Conservation (phyloP, 2,797 vertebrate species). For the Pyrocephalus nanus region DNA sequence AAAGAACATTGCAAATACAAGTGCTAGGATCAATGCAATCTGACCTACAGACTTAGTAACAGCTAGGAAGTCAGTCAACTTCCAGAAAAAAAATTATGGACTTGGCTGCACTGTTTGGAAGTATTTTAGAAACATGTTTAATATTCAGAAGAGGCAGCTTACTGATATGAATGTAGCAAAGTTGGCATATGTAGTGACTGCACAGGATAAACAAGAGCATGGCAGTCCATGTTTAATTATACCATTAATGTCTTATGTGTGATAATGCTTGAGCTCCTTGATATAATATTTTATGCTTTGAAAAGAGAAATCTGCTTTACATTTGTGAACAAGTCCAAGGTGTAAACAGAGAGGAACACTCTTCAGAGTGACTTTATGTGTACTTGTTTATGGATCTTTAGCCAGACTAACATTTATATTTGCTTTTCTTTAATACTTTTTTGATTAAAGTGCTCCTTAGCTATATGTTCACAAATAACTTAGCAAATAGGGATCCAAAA, state of each 20-base stretch:
- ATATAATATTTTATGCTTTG: not conserved
- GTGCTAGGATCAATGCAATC: not conserved
- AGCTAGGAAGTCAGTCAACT: not conserved
- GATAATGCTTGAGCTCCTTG: not conserved
- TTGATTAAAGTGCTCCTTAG: not conserved
- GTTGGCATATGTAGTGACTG: not conserved
- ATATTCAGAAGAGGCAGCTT: not conserved
- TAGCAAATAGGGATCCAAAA: not conserved
- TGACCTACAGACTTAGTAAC: not conserved
- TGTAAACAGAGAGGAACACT: not conserved
- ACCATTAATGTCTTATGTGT: not conserved
- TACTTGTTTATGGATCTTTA: not conserved
- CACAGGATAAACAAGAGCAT: accelerated
- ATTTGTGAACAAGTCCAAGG: not conserved
- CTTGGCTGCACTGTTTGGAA: not conserved
- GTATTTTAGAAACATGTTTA: not conserved
- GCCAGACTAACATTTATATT: not conserved
- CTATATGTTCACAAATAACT: not conserved
- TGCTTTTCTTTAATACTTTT: not conserved
- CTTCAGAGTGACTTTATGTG: not conserved
- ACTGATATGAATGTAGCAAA: not conserved
- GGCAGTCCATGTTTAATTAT: not conserved
- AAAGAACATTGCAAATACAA: not conserved
- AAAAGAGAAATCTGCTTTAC: not conserved
- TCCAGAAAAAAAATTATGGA: not conserved